Evolutionary conservation across 92 coral and sea anemone species (phyloP).

Genomic region (Epizoanthus illoricatus): DNA sequence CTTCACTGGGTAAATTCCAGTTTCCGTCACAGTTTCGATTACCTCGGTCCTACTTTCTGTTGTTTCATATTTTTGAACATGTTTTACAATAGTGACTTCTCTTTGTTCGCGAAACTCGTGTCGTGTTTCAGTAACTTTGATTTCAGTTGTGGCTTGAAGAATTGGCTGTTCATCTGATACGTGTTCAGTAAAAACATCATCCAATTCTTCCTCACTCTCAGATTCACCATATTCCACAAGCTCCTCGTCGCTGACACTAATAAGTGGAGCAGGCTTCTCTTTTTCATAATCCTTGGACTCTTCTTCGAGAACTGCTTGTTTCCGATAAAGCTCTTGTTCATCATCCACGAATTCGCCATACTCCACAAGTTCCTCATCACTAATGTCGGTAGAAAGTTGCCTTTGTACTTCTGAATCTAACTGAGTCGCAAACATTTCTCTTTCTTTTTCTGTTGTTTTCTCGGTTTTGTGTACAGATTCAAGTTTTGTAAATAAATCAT

Average conservation of each 20-base stretch:
- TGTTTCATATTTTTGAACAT: conserved; percentile 1
- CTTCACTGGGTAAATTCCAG: neutral
- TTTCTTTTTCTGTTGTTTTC: neutral
- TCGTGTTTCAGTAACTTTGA: conserved; percentile 14
- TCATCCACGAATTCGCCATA: conserved; percentile 7
- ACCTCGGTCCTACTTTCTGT: neutral
- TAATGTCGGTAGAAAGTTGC: conserved; percentile 52
- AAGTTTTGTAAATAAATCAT: conserved; percentile 10
- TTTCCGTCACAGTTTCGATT: neutral
- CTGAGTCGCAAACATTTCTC: neutral
- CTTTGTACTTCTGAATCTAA: conserved; percentile 47
- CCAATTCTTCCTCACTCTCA: conserved; percentile 15
- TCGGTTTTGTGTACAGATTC: neutral
- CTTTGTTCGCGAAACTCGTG: neutral
- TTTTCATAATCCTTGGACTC: neutral
- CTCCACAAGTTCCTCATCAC: conserved; percentile 56
- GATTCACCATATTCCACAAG: conserved; percentile 38
- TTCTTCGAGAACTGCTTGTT: neutral
- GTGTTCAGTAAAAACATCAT: conserved; percentile 15
- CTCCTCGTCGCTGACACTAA: conserved; percentile 38
- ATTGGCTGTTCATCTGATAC: neutral
- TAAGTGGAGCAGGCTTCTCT: neutral
- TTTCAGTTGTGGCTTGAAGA: conserved; percentile 1
- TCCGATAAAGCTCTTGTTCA: conserved; percentile 13
- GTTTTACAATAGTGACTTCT: conserved; percentile 11